Evolutionary conservation across 1,140 invertebrate species (phyloP), one percentile per base, ranked within the genome.

Genomic region (Homalodisca vitripennis): DNA sequence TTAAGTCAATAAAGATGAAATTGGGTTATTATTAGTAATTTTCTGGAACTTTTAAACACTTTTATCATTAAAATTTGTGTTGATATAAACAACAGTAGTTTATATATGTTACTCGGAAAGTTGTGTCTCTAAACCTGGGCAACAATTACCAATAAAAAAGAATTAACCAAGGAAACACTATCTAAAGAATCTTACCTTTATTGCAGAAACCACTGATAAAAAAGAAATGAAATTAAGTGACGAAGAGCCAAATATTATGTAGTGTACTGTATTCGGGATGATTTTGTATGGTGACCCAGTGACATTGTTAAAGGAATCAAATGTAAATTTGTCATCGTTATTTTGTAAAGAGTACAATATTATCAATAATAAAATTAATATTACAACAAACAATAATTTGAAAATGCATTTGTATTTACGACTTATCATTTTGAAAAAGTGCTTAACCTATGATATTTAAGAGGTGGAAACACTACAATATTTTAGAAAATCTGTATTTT

Each of bases 251-350:
- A 76, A 77, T 3, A 75, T 66, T 6, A 78, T 71, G 70, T 77
- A 78, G 64, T 78, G 77, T 20, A 78, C 69, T 24, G 77, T 72
- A 69, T 78, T 78, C 13, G 77, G 77, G 14, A 60, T 60, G 2
- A 60, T 60, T 60, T 60, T 60, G 29, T 27, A 60, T 1, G 55
- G 55, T 6, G 24, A 13, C 3, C 55, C 55, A 27, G 55, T 60
- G 29, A 60, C 29, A 29, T 60, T 60, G 24, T 60, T n/a, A 30
- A 60, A 60, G 26, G 55, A 60, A 29, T 60, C 55, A 60, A 60
- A 60, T 10, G 55, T 27, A 60, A 60, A 60, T 27, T 2, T 10
- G 3, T 30, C 13, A 2, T 22, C 10, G 26, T 60, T 60, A 6
- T 13, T 10, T 13, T 60, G 10, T 60, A 27, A 60, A 26, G 24